A percentile compares a stretch with the other conserved stretches of the same genome.
Conservation (phyloP, 2,113 vertebrate genomes). For the Paedocypris sp. region DNA sequence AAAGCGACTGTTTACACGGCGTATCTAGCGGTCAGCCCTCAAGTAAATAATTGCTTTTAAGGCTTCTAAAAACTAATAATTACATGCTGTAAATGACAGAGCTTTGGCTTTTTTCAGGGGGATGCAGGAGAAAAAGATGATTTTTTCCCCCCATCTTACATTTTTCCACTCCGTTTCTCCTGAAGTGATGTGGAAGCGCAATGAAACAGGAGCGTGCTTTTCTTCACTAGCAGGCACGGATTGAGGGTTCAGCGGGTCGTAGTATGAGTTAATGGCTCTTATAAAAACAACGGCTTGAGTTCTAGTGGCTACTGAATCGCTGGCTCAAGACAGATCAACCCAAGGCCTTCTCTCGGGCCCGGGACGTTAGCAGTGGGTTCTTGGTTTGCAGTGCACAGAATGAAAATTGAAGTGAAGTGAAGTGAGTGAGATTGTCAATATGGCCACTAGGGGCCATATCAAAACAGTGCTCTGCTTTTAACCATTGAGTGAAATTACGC, state of each 20-base stretch:
- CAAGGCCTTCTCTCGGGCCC: background rate
- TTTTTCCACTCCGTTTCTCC: slow-evolving; percentile 54
- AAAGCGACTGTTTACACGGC: slow-evolving; percentile 42
- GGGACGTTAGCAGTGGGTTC: slow-evolving; percentile 21
- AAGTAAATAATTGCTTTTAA: slow-evolving; percentile 53
- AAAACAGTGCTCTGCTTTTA: no score
- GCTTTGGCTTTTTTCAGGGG: slow-evolving; percentile 54
- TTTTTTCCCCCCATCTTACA: slow-evolving; percentile 16
- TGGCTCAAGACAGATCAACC: slow-evolving; percentile 26
- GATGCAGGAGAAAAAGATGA: slow-evolving; percentile 35
- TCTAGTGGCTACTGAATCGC: slow-evolving; percentile 23
- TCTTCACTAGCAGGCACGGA: slow-evolving; percentile 41
- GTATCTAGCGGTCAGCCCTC: slow-evolving; percentile 51
- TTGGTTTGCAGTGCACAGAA: slow-evolving; percentile 28
- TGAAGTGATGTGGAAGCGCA: slow-evolving; percentile 45
- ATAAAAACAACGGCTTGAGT: background rate
- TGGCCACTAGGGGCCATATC: no score
- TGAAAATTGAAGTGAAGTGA: no score
- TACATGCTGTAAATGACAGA: slow-evolving; percentile 54
- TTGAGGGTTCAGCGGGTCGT: slow-evolving; percentile 42
- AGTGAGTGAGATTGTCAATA: no score
- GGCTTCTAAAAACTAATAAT: slow-evolving; percentile 58
- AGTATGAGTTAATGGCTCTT: slow-evolving; percentile 39
- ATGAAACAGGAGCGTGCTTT: slow-evolving; percentile 48
- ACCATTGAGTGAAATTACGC: no score